A percentile compares a stretch with the other conserved stretches of the same genome.
phyloP scores from a whole-genome alignment of 2,888 invertebrate species.

The Tubulanus polymorphus region DNA sequence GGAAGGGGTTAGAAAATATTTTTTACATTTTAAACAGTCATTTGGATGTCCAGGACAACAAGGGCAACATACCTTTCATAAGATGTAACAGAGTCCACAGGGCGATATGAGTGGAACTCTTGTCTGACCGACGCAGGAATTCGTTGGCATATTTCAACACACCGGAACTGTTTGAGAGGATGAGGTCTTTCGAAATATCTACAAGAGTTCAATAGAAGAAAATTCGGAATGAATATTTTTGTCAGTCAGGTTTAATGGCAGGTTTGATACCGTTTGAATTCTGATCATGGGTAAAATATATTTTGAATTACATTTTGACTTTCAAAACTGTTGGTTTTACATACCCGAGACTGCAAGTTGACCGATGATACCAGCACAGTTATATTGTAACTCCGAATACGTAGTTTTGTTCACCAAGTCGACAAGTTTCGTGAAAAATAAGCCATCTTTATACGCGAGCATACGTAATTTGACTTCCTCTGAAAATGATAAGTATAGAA shows the following conservation, averaged over 20 bases:
- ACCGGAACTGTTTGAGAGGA: constrained; percentile 24
- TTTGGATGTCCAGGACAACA: too few species aligned
- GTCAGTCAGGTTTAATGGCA: too few species aligned
- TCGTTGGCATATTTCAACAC: constrained; percentile 34
- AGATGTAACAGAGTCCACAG: constrained; percentile 41
- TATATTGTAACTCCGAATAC: constrained; percentile 36
- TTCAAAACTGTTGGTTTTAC: too few species aligned
- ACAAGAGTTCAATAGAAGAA: constrained; percentile 10
- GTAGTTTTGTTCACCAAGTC: constrained; percentile 29
- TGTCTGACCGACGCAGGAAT: constrained; percentile 32
- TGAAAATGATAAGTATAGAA: constrained; percentile 15
- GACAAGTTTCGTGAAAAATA: constrained; percentile 29
- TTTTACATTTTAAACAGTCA: too few species aligned
- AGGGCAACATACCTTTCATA: constrained; percentile 32
- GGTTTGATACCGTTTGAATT: not conserved
- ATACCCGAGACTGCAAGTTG: constrained; percentile 34
- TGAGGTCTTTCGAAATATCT: constrained; percentile 29
- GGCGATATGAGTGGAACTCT: constrained; percentile 37
- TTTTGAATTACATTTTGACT: constrained; percentile 1
- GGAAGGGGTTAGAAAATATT: too few species aligned
- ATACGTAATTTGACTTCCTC: constrained; percentile 32
- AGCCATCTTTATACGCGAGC: constrained; percentile 26
- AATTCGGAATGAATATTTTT: not conserved
- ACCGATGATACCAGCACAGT: constrained; percentile 41
- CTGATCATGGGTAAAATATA: not conserved